phyloP scores from a whole-genome alignment of 2,113 vertebrate genomes.

The Planiliza haematocheilus region DNA sequence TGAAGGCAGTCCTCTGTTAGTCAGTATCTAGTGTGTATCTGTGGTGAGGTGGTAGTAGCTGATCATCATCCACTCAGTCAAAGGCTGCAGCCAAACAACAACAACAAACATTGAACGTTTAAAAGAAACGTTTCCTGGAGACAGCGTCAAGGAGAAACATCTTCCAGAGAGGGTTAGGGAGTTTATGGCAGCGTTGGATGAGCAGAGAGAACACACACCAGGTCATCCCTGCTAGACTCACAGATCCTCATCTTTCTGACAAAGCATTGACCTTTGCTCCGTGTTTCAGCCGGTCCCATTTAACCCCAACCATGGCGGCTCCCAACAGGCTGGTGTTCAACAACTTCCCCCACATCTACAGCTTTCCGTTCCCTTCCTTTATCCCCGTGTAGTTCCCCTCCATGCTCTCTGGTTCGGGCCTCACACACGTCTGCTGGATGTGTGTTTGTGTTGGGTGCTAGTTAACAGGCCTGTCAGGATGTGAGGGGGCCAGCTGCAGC shows the following conservation, averaged over 20 bases:
- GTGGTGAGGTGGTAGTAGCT: too few relatives aligned
- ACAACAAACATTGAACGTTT: too few relatives aligned
- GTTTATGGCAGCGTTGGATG: too few relatives aligned
- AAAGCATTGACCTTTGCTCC: slow-evolving; percentile 55
- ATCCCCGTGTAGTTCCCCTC: slow-evolving; percentile 35
- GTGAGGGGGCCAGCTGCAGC: slow-evolving; percentile 71
- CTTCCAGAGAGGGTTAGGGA: too few relatives aligned
- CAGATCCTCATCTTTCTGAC: slow-evolving; percentile 65
- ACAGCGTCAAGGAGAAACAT: too few relatives aligned
- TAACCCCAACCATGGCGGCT: slow-evolving; percentile 47
- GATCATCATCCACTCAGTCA: too few relatives aligned
- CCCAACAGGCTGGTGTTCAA: slow-evolving; percentile 26
- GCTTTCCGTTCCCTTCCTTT: not conserved
- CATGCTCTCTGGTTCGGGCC: slow-evolving; percentile 52
- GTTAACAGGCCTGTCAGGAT: slow-evolving; percentile 66
- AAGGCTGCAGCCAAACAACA: too few relatives aligned
- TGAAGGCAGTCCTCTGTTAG: too few relatives aligned
- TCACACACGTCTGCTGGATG: slow-evolving; percentile 47
- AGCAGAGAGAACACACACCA: too few relatives aligned
- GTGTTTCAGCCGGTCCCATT: slow-evolving; percentile 15
- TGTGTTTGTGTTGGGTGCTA: slow-evolving; percentile 28
- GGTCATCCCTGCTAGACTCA: slow-evolving; percentile 29
- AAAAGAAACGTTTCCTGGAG: too few relatives aligned
- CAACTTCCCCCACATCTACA: slow-evolving; percentile 27
- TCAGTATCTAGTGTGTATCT: too few relatives aligned